Conservation (phyloP, 2,797 vertebrate genomes). For the Leptodactylus fallax region DNA sequence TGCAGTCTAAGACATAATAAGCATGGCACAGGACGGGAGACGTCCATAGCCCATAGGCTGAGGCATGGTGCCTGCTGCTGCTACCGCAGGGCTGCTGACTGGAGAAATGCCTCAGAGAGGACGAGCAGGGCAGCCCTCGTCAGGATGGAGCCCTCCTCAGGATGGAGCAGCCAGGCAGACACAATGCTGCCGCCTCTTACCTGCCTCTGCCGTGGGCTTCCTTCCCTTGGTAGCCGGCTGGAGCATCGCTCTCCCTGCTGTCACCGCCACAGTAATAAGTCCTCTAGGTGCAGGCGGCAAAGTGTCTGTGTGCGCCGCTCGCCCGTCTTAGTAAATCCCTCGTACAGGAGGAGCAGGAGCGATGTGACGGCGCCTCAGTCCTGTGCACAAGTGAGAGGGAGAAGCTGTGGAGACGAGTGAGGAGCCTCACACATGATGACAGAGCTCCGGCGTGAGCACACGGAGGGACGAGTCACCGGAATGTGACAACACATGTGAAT, state of each 20-base stretch:
- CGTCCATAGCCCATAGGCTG: background rate
- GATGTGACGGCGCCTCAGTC: conserved; percentile 85
- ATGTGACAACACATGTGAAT: conserved; percentile 82
- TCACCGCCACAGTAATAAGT: conserved; percentile 71
- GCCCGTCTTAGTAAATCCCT: conserved; percentile 76
- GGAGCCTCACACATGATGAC: conserved; percentile 93
- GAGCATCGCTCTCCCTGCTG: conserved; percentile 80
- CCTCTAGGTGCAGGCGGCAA: conserved; percentile 70
- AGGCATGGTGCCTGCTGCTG: conserved; percentile 49
- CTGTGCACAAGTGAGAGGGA: conserved; percentile 85
- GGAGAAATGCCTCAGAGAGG: conserved; percentile 11
- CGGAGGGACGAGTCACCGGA: conserved; percentile 77
- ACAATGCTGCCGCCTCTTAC: conserved; percentile 72
- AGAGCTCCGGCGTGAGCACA: conserved; percentile 56
- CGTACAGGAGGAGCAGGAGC: conserved; percentile 80
- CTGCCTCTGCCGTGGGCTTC: conserved; percentile 83
- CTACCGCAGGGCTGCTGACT: conserved; percentile 35
- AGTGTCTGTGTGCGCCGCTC: conserved; percentile 71
- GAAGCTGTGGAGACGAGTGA: conserved; percentile 89
- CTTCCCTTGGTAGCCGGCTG: conserved; percentile 81
- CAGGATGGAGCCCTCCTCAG: background rate
- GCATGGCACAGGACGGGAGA: background rate
- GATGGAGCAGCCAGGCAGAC: too few relatives aligned
- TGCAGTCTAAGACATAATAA: too few relatives aligned
- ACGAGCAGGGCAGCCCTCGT: too few relatives aligned